phyloP scores from a whole-genome alignment of 1,140 invertebrate genomes.

The Orussus abietinus region DNA sequence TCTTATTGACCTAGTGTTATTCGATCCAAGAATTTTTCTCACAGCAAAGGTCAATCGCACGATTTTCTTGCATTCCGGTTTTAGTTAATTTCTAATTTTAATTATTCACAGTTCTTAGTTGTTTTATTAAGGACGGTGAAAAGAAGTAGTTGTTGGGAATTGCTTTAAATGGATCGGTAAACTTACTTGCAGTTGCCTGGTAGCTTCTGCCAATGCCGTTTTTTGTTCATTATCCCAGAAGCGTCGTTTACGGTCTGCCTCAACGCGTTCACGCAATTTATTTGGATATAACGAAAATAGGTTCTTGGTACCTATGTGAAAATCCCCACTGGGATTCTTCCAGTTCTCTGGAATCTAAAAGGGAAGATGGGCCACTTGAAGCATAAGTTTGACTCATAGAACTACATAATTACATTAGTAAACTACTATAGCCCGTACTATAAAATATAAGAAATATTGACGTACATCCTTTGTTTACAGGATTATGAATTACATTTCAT shows the following conservation, averaged over 20 bases:
- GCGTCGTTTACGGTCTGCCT: constrained; percentile 77
- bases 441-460: background rate
- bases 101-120: too few relatives aligned
- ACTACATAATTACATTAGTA: background rate
- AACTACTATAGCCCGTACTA: background rate
- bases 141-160: too few relatives aligned
- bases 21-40: constrained; percentile 14
- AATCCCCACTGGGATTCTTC: constrained; percentile 79
- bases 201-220: constrained; percentile 70
- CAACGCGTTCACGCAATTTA: constrained; percentile 77
- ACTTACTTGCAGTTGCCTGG: constrained; percentile 63
- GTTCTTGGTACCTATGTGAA: constrained; percentile 82
- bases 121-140: too few relatives aligned
- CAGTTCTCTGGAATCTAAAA: constrained; percentile 76
- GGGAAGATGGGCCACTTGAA: too few relatives aligned
- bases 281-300: constrained; percentile 84
- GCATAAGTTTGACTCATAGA: too few relatives aligned
- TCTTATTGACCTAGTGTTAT: too few relatives aligned
- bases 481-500: background rate
- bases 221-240: constrained; percentile 84
- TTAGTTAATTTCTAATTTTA: constrained; percentile 22
- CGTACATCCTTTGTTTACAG: too few relatives aligned
- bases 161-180: constrained; percentile 8
- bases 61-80: constrained; percentile 2
- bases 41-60: background rate